phyloP scores from a whole-genome alignment of 37 sponge, comb jelly and placozoan species.

The Spongia lamella region DNA sequence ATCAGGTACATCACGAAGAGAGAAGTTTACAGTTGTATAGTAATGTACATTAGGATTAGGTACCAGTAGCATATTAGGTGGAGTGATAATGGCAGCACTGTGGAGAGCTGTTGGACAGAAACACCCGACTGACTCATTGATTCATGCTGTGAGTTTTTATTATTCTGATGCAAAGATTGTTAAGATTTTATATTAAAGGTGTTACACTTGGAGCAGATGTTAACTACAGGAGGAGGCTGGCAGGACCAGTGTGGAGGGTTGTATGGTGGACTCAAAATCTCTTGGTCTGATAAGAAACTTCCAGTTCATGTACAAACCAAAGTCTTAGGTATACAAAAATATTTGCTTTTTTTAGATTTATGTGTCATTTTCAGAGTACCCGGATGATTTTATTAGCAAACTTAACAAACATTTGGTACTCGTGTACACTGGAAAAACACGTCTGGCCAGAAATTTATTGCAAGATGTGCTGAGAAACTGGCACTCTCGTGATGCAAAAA shows the following conservation, averaged over 20 bases:
- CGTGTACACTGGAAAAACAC: constrained; percentile 81
- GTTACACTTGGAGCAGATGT: constrained; percentile 77
- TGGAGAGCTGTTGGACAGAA: constrained; percentile 52
- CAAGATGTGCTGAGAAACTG: constrained; percentile 88
- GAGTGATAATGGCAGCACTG: constrained; percentile 69
- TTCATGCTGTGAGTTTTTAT: constrained; percentile 58
- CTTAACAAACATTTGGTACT: constrained; percentile 63
- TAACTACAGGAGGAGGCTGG: constrained; percentile 91
- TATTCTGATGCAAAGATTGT: not conserved
- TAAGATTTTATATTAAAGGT: constrained; percentile 28
- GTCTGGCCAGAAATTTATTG: constrained; percentile 84
- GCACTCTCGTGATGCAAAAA: constrained; percentile 62
- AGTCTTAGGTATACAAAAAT: constrained; percentile 19
- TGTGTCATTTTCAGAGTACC: not conserved
- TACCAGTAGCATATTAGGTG: constrained; percentile 81
- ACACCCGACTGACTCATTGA: constrained; percentile 57
- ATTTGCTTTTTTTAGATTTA: constrained; percentile 1
- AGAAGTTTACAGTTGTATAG: not conserved
- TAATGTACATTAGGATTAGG: constrained; percentile 63
- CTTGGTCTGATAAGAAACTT: constrained; percentile 44
- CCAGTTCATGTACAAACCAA: constrained; percentile 38
- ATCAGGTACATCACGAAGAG: constrained; percentile 47
- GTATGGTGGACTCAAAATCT: constrained; percentile 72
- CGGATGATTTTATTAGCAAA: constrained; percentile 42
- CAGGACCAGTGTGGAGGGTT: constrained; percentile 90